Base-by-base conservation (phyloP, 2,888 invertebrate species). In the Ichneumoninae sp. region DNA sequence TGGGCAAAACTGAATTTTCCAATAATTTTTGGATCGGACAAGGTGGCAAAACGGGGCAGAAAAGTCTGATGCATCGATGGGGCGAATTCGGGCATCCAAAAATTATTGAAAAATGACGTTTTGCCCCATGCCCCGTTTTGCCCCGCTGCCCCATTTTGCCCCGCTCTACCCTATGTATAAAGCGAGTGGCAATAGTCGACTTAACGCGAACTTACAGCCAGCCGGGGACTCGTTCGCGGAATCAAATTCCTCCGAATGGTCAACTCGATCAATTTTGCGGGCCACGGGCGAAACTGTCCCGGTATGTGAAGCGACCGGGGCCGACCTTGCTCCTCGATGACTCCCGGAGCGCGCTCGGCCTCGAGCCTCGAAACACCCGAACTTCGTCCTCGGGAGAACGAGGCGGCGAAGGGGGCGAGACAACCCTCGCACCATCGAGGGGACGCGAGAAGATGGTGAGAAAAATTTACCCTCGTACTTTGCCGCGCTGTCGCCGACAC, bases 391-490 rank as follows among this genome's bases (percentile, higher is more conserved):
- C 62, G 33, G 30, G 22, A 50, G 26, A 26, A 54, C 57, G 40
- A 78, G 30, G 57, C 26, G 57, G 4, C 13, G 44, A 47, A 47
- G 16, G 4, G 16, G 44, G 16, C 40, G 44, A 47, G 44, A 16
- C 44, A 47, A 13, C 44, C 44, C 16, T 47, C 10, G 54, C 22
- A 7, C 8, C 54, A 54, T 26, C 22, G 57, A 57, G 26, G 22
- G 26, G 57, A 10, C 54, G 8, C 52, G n/a, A 30, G 57, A 40
- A 26, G 65, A 66, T 77, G 74, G 84, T 54, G 74, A 76, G 71
- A 75, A 76, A 81, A 82, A 81, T 76, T 68, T 82, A 82, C 82
- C 71, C 75, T 66, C 75, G 75, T 71, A 82, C 79, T 75, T 79
- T 82, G 70, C 75, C 75, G 81, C 65, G 5, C 65, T 65, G 78